phyloP scores from a whole-genome alignment of 2,113 vertebrate species.

The Atlantisia rogersi region DNA sequence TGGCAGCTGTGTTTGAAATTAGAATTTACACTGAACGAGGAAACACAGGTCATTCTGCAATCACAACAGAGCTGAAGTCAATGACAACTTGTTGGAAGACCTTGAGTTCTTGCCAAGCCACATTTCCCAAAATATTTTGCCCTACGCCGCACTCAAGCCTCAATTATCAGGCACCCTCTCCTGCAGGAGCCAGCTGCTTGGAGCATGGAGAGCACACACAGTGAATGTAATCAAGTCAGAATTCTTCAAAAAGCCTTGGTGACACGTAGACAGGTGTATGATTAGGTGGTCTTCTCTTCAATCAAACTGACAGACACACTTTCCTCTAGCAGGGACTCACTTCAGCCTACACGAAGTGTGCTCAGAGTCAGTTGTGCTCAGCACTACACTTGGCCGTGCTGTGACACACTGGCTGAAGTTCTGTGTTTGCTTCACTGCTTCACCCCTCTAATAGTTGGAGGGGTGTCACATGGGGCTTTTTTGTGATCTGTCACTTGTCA shows the following conservation, averaged over 20 bases:
- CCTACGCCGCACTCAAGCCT: neutral
- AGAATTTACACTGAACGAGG: neutral
- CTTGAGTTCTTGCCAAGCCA: conserved; percentile 23
- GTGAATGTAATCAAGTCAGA: neutral
- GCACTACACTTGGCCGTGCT: rapidly evolving
- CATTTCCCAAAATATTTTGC: conserved; percentile 38
- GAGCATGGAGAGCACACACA: neutral
- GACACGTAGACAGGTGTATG: neutral
- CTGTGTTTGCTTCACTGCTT: neutral
- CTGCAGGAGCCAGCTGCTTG: neutral
- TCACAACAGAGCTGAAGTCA: conserved; percentile 6
- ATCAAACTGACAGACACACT: neutral
- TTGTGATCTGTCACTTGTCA: neutral
- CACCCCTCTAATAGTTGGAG: too few species aligned
- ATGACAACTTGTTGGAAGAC: conserved; percentile 28
- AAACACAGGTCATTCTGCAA: conserved; percentile 12
- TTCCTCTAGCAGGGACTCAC: neutral
- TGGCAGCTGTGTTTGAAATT: neutral
- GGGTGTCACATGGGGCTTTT: rapidly evolving
- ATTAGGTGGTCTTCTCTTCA: neutral
- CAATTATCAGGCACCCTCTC: neutral
- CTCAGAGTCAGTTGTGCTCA: neutral
- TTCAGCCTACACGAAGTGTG: neutral
- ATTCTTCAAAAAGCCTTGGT: neutral
- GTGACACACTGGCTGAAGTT: rapidly evolving